Evolutionary conservation across 1,140 invertebrate genomes (phyloP).

Genomic region (Drosophila willistoni): DNA sequence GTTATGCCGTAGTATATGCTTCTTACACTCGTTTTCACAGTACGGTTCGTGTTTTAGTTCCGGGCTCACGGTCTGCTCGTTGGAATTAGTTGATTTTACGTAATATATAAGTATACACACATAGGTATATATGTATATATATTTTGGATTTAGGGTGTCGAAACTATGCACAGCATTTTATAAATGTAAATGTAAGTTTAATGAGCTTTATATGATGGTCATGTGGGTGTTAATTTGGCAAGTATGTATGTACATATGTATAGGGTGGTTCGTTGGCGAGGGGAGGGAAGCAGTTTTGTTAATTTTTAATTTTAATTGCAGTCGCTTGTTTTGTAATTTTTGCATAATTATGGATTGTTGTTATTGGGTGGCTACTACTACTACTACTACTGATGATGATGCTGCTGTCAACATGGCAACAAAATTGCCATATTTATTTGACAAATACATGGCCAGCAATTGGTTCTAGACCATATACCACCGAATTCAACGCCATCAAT

Average conservation of each 20-base stretch:
- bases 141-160: slow-evolving; percentile 44
- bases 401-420: slow-evolving; percentile 50
- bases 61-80: slow-evolving; percentile 22
- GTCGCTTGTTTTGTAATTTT: slow-evolving; percentile 68
- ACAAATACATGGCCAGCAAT: slow-evolving; percentile 31
- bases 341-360: slow-evolving; percentile 69
- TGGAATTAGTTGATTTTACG: slow-evolving; percentile 71
- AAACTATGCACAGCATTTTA: slow-evolving; percentile 64
- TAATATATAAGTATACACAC: slow-evolving; percentile 15
- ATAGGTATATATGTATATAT: not conserved
- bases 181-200: slow-evolving; percentile 74
- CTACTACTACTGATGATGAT: not conserved
- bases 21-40: not conserved
- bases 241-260: not conserved
- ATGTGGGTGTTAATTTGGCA: slow-evolving; percentile 53
- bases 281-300: slow-evolving; percentile 63
- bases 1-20: slow-evolving; percentile 19
- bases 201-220: slow-evolving; percentile 63
- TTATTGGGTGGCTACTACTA: slow-evolving; percentile 5
- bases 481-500: slow-evolving; percentile 43
- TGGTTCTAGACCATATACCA: not conserved
- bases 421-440: slow-evolving; percentile 66
- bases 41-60: slow-evolving; percentile 1
- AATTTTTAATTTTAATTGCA: slow-evolving; percentile 80
- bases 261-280: slow-evolving; percentile 16